Conservation (phyloP, 2,113 vertebrate genomes). For the Mirza zaza region DNA sequence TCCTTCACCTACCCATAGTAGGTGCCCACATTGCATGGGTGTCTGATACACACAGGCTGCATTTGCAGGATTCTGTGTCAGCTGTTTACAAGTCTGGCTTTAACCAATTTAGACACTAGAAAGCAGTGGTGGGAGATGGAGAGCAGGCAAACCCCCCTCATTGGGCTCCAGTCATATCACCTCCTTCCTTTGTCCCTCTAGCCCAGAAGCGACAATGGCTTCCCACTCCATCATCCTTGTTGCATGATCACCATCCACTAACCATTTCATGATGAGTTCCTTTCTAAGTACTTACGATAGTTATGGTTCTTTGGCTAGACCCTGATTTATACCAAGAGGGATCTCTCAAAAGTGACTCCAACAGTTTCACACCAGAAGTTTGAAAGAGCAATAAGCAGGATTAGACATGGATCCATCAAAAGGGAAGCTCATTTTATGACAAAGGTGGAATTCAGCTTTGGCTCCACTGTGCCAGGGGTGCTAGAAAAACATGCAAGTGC, state of each 20-base stretch:
- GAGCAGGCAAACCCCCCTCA: neutral
- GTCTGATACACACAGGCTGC: neutral
- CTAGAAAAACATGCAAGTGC: accelerated
- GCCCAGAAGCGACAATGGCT: neutral
- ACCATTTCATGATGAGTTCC: neutral
- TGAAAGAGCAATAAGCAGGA: neutral
- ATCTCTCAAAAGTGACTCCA: neutral
- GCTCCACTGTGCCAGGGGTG: neutral
- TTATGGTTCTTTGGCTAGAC: neutral
- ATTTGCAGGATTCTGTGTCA: neutral
- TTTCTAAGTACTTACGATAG: neutral
- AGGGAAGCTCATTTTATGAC: neutral
- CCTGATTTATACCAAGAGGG: neutral
- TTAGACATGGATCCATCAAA: neutral
- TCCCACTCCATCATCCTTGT: neutral
- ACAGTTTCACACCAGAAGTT: neutral
- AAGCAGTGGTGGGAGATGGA: neutral
- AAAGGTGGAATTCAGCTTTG: neutral
- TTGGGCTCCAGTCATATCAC: neutral
- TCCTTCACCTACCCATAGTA: neutral
- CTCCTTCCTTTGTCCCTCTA: neutral
- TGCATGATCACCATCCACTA: too few species aligned
- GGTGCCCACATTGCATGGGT: accelerated
- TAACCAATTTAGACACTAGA: neutral
- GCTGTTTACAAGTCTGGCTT: neutral